Conservation (phyloP, 2,113 vertebrate genomes). For the Phaethon lepturus region DNA sequence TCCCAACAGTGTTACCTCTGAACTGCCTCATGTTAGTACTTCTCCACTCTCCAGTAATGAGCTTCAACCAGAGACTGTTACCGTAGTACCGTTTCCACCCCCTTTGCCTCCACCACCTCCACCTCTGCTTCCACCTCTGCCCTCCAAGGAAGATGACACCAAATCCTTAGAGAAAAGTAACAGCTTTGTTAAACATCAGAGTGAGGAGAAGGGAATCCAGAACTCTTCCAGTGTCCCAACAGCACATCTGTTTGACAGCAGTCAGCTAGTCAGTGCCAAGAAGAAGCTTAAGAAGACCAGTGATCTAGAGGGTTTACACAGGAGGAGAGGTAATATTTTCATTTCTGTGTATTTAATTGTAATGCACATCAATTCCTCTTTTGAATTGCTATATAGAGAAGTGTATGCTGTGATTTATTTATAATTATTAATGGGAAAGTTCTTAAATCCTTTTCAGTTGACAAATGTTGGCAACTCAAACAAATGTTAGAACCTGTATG, state of each 20-base stretch:
- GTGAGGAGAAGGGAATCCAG: slow-evolving; percentile 72
- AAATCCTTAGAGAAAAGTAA: slow-evolving; percentile 62
- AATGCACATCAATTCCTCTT: background rate
- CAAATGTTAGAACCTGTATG: background rate
- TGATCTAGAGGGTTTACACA: slow-evolving; percentile 87
- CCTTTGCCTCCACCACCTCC: slow-evolving; percentile 65
- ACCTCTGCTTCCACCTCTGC: slow-evolving; percentile 69
- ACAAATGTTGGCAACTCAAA: background rate
- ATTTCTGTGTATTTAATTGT: background rate
- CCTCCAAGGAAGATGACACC: slow-evolving; percentile 71
- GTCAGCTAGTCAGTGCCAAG: slow-evolving; percentile 91
- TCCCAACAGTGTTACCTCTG: slow-evolving; percentile 65
- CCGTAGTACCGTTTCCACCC: slow-evolving; percentile 54
- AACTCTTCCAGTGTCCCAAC: slow-evolving; percentile 71
- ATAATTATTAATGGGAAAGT: background rate
- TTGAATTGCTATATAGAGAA: background rate
- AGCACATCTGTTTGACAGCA: slow-evolving; percentile 93
- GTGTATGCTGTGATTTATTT: background rate
- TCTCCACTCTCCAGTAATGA: slow-evolving; percentile 68
- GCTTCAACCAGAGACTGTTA: slow-evolving; percentile 63
- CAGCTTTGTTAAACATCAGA: slow-evolving; percentile 66
- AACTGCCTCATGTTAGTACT: slow-evolving; percentile 58
- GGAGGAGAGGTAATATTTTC: slow-evolving; percentile 85
- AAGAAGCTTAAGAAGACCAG: slow-evolving; percentile 93
- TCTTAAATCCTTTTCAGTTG: background rate